Base-by-base conservation (phyloP, 2,888 invertebrate genomes). In the Graphium colonna region DNA sequence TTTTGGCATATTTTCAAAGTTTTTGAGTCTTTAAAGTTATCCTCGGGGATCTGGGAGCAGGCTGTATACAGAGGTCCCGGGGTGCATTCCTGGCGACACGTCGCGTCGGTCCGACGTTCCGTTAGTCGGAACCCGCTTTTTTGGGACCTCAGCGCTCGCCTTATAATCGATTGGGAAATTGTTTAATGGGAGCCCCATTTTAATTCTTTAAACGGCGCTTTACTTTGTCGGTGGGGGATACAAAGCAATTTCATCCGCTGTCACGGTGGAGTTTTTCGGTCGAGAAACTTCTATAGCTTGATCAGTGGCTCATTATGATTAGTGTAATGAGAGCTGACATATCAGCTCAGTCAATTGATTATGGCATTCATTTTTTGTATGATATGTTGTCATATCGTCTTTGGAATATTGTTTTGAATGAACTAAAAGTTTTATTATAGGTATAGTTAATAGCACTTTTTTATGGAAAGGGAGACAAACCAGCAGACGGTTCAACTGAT, bases 41-140 rank as follows among this genome's bases (percentile, higher is more conserved):
- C 18, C 9, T 2, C 1, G 2, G 13, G 46, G 16, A 26, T 47
- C 41, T 21, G 33, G 38, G 17, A 41, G 21, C 52, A 47, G 47
- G 42, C 21, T 47, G 52, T 52, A 54, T 54, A 53, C n/a, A 12
- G 15, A 55, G 64, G 70, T 68, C 72, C 68, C 71, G 61, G 21
- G 70, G 62, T 73, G 79, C 82, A 86, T 87, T 79, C 83, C 74
- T 53, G 56, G 68, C 84, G 76, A 82, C 84, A 84, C 84, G 73
- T 77, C 73, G 69, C 64, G 42, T 51, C 39, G 39, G 10, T 21
- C 44, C 51, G 44, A 38, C 40, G 33, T 38, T 38, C 43, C n/a
- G 43, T 42, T 26, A 26, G 26, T 40, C 18, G 46, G 17, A 33
- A 18, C 7, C 17, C 42, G 36, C 39, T 18, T 44, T 53, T 48